Conservation (phyloP, 2,113 vertebrate genomes). For the Gila orcuttii region DNA sequence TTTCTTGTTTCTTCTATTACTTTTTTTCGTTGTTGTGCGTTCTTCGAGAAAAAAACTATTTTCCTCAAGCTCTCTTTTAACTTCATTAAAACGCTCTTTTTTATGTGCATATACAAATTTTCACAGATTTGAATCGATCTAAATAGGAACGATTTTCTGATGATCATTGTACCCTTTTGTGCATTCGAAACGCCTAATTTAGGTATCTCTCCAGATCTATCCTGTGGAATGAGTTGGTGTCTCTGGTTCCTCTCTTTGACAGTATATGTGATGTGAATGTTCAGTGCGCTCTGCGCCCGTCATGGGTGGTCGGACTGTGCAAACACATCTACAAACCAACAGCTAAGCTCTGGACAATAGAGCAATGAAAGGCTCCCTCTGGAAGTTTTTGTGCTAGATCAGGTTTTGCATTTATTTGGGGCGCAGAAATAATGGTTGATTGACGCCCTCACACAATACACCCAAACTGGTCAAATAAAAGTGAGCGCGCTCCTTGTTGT, state of each 20-base stretch:
- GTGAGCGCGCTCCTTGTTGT: constrained; percentile 94
- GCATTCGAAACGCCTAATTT: background rate
- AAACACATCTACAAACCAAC: constrained; percentile 96
- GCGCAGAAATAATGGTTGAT: constrained; percentile 89
- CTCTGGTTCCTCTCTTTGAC: constrained; percentile 62
- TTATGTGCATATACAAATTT: no score
- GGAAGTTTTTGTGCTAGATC: constrained; percentile 87
- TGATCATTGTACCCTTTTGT: background rate
- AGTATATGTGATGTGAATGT: constrained; percentile 81
- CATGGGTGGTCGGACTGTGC: constrained; percentile 91
- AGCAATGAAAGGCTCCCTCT: constrained; percentile 90
- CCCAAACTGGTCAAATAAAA: constrained; percentile 91
- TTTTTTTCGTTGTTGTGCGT: no score
- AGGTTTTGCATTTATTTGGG: constrained; percentile 96
- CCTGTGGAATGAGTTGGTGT: constrained; percentile 23
- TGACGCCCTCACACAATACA: constrained; percentile 90
- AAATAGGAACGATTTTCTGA: background rate
- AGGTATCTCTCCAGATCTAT: background rate
- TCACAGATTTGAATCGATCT: background rate
- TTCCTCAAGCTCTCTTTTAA: background rate
- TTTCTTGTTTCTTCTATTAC: background rate
- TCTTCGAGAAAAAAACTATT: no score
- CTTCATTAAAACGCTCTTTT: background rate
- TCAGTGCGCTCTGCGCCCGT: constrained; percentile 80
- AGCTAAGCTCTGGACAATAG: constrained; percentile 93